These are phyloP conservation scores for Limnephilus lunatus DNA, from an alignment of 2,888 invertebrate genomes.

Conservation along the genomic window DNA sequence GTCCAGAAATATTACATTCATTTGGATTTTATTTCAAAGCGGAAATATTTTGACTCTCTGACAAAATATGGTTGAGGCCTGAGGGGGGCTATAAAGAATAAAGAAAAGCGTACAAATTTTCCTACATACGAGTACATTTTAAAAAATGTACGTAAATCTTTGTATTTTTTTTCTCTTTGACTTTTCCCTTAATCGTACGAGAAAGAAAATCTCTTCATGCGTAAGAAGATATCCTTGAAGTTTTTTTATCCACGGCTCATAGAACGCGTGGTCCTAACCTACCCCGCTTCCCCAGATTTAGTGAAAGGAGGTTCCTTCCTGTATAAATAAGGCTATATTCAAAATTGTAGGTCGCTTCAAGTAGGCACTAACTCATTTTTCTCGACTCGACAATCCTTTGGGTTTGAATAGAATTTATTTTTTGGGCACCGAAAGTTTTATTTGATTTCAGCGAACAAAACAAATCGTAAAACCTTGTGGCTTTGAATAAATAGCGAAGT, in stretches of 20 bases:
- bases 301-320: background rate
- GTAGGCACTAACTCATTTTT: background rate
- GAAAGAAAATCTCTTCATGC: background rate
- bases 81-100: background rate
- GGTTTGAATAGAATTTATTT: background rate
- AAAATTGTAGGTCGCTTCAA: background rate
- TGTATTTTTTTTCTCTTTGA: background rate
- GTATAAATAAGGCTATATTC: background rate
- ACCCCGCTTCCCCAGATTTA: background rate
- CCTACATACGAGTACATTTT: background rate
- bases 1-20: too few relatives aligned
- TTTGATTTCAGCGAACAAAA: background rate
- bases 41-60: too few relatives aligned
- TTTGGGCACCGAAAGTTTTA: background rate
- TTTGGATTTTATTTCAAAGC: too few relatives aligned
- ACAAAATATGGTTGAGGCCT: too few relatives aligned
- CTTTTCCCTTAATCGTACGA: background rate
- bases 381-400: background rate
- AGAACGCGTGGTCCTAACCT: background rate
- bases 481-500: background rate
- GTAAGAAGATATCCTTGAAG: background rate
- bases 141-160: background rate
- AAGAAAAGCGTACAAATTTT: background rate
- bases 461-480: background rate
- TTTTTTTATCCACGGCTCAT: background rate